Base-by-base conservation (phyloP, 2,797 vertebrate species). In the Cephalopachus bancanus region DNA sequence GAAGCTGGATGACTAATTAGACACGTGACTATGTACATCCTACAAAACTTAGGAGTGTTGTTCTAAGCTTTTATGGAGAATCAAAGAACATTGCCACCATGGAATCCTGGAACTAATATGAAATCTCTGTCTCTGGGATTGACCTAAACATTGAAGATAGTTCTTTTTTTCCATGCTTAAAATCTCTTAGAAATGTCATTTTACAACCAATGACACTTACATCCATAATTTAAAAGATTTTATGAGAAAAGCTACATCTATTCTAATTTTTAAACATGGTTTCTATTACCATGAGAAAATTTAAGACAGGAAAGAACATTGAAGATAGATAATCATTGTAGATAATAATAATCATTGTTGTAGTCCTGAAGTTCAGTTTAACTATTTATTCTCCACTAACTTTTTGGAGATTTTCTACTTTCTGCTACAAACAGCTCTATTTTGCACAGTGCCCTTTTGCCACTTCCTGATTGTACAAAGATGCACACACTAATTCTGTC, bases 1-100 rank as follows among this genome's bases (percentile, higher is more conserved):
- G 93, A 96, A 92, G 81, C 62, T 79, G 14, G 33, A 65, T 97
- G 94, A 94, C 65, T 96, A 94, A 97, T 83, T 95, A 74, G 37
- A 95, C 33, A 74, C 4, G 49, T 20, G 55, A 78, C 69, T 94
- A 75, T 37, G 9, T 90, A 93, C 84, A 62, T 57, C 37, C 28
- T 88, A 79, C 44, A 94, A 90, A 95, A 49, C 72, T 89, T 60
- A 95, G 83, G 67, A 93, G 30, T 90, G 28, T 15, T 85, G 71
- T 71, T 93, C n/a, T 85, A 64, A 79, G 55, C 60, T 87, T 92
- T 49, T 65, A 86, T 81, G 44, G 24, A 84, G 51, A 95, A 84
- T 71, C 51, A n/a, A 84, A 88, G 62, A 72, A 16, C 19, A 89
- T 17, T 49, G 62, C 33, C 14, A 78, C 33, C 11, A 10, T 7